Evolutionary conservation across 2,113 vertebrate species (phyloP).

Genomic region (Centropus bengalensis): DNA sequence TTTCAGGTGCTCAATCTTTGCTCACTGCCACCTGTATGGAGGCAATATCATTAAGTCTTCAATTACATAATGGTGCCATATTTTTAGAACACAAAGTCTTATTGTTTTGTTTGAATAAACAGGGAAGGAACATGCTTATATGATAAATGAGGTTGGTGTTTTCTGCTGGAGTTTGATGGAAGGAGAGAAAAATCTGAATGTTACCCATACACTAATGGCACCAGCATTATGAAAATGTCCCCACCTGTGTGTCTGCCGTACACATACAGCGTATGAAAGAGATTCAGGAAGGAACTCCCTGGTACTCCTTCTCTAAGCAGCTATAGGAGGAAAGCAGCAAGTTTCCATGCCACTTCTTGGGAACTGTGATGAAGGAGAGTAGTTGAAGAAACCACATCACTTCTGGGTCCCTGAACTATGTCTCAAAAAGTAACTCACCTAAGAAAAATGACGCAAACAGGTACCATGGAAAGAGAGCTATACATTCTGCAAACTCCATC

Average conservation of each 20-base stretch:
- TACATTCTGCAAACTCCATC: neutral
- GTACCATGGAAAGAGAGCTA: neutral
- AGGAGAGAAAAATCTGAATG: neutral
- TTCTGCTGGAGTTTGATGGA: neutral
- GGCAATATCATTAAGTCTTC: neutral
- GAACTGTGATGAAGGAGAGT: neutral
- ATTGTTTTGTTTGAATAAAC: neutral
- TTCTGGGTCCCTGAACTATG: neutral
- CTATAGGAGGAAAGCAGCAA: neutral
- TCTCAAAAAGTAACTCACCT: neutral
- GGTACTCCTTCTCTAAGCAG: neutral
- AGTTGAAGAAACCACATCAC: accelerated
- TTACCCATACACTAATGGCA: neutral
- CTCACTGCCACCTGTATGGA: neutral
- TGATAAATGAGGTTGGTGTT: neutral
- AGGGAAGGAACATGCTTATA: neutral
- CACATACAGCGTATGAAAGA: neutral
- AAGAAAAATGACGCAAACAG: neutral
- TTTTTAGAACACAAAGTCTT: neutral
- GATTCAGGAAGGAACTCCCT: neutral
- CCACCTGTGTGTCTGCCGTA: accelerated
- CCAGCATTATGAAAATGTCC: neutral
- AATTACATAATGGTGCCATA: neutral
- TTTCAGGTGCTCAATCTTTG: neutral
- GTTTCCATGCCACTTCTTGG: neutral